phyloP scores from a whole-genome alignment of 2,113 vertebrate species.

The Sander lucioperca region DNA sequence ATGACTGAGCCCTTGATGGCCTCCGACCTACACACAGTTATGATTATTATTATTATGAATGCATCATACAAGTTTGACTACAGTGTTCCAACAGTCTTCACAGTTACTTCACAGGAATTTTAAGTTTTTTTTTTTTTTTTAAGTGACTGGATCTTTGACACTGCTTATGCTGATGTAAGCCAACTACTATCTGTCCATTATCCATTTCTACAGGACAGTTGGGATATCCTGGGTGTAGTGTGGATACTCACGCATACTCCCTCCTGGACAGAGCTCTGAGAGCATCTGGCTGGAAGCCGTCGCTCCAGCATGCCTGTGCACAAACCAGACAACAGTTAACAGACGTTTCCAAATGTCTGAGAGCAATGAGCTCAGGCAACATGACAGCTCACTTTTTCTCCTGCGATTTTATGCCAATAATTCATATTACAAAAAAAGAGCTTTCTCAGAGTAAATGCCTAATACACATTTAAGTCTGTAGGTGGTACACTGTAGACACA shows the following conservation, averaged over 20 bases:
- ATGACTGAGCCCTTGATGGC: conserved; percentile 95
- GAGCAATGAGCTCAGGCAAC: background rate
- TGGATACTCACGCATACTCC: conserved; percentile 90
- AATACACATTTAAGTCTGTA: background rate
- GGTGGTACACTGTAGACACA: no score
- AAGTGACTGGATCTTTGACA: background rate
- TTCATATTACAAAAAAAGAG: background rate
- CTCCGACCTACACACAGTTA: conserved; percentile 88
- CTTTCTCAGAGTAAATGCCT: background rate
- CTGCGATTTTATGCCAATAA: background rate
- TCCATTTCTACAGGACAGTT: background rate
- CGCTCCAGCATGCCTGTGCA: conserved; percentile 88
- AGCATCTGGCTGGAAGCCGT: conserved; percentile 86
- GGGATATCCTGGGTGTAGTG: no score
- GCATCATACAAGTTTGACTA: background rate
- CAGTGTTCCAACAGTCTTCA: fast-evolving
- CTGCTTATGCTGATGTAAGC: background rate
- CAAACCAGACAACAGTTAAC: background rate
- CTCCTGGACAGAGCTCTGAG: conserved; percentile 87
- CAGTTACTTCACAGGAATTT: background rate
- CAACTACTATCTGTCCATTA: background rate
- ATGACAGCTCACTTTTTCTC: no score
- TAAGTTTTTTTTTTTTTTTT: no score
- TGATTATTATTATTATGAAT: background rate
- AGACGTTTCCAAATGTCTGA: background rate